A percentile compares a stretch with the other conserved stretches of the same genome.
phyloP scores from a whole-genome alignment of 2,113 vertebrate genomes.

The Lethenteron reissneri region DNA sequence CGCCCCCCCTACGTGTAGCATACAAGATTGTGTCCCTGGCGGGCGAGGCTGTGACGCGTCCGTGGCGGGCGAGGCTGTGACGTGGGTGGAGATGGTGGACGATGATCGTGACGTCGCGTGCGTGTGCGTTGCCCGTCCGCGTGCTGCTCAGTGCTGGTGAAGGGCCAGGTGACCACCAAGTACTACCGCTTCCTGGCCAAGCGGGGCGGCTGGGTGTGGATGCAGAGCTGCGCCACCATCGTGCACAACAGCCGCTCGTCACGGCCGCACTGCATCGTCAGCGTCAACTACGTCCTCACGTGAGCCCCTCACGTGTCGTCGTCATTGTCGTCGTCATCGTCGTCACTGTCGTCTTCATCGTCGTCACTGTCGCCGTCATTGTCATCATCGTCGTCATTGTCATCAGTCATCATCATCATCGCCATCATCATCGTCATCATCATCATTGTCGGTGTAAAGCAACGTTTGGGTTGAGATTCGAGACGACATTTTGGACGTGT shows the following conservation, averaged over 20 bases:
- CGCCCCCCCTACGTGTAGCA: too few relatives aligned
- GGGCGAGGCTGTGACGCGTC: too few relatives aligned
- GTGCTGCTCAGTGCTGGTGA: slow-evolving; percentile 50
- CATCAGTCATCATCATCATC: neutral
- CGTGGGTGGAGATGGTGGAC: too few relatives aligned
- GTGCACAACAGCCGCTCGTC: slow-evolving; percentile 95
- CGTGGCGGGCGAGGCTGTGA: too few relatives aligned
- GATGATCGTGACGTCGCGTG: too few relatives aligned
- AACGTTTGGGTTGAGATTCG: too few relatives aligned
- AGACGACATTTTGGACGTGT: too few relatives aligned
- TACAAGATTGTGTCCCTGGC: too few relatives aligned
- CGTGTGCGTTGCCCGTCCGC: too few relatives aligned
- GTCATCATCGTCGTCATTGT: slow-evolving; percentile 1
- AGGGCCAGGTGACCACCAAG: slow-evolving; percentile 90
- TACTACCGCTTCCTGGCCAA: slow-evolving; percentile 91
- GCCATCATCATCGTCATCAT: too few relatives aligned
- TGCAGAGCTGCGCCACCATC: slow-evolving; percentile 90
- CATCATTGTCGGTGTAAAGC: too few relatives aligned
- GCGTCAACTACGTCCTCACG: slow-evolving; percentile 97
- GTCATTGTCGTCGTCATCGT: neutral
- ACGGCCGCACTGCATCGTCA: slow-evolving; percentile 89
- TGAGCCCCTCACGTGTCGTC: slow-evolving; percentile 28
- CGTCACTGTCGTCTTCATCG: too few relatives aligned
- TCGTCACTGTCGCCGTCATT: neutral
- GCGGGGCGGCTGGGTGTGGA: slow-evolving; percentile 91